These are phyloP conservation scores for Dicyrtomina minuta DNA, from an alignment of 2,888 invertebrate species.

Conservation along the genomic window DNA sequence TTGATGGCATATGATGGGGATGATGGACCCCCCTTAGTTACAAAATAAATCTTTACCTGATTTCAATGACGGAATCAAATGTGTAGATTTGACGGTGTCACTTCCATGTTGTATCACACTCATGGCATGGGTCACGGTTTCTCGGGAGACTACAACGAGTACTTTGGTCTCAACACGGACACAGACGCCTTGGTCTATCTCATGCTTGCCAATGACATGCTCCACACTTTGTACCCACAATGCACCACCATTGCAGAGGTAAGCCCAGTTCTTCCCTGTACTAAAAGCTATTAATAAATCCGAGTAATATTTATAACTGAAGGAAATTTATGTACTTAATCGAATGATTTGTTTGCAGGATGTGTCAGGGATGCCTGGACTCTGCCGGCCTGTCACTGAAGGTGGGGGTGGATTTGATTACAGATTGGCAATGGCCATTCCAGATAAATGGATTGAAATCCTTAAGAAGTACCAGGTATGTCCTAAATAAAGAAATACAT, in stretches of 20 bases:
- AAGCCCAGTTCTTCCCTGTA: conserved; percentile 39
- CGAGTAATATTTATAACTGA: not conserved
- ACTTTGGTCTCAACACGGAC: conserved; percentile 94
- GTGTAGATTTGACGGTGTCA: conserved; percentile 91
- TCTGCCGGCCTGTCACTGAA: conserved; percentile 88
- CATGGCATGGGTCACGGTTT: conserved; percentile 85
- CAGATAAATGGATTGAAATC: conserved; percentile 97
- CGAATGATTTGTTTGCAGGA: conserved; percentile 64
- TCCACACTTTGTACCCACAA: conserved; percentile 75
- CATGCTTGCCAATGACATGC: conserved; percentile 87
- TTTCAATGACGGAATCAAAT: too few relatives aligned
- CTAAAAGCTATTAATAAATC: not conserved
- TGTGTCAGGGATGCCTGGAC: conserved; percentile 97
- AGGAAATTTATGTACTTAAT: too few relatives aligned
- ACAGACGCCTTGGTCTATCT: conserved; percentile 93
- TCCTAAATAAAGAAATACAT: conserved; percentile 49
- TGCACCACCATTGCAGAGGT: conserved; percentile 94
- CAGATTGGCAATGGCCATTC: conserved; percentile 98
- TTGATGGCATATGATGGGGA: too few relatives aligned
- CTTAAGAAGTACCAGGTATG: conserved; percentile 65
- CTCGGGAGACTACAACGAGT: conserved; percentile 93
- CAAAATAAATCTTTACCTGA: too few relatives aligned
- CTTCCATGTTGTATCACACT: conserved; percentile 97
- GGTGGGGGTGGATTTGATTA: conserved; percentile 97
- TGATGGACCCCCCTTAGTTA: too few relatives aligned